phyloP scores from a whole-genome alignment of 1,140 invertebrate genomes.

The Amyelois transitella region DNA sequence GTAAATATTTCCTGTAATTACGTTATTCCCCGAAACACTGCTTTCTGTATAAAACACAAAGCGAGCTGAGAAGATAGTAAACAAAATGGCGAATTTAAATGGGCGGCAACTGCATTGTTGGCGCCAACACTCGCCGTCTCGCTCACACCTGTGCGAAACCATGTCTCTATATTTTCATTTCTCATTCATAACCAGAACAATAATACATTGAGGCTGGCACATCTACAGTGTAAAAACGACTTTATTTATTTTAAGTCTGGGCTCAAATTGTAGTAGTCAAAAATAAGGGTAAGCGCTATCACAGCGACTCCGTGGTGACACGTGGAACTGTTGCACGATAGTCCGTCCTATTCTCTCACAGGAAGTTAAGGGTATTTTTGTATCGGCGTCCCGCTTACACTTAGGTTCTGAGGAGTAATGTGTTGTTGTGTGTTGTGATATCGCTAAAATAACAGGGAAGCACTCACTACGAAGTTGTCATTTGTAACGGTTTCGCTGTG shows the following conservation, averaged over 20 bases:
- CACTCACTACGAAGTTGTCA: constrained; percentile 72
- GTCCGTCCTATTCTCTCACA: constrained; percentile 41
- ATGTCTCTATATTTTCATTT: constrained; percentile 55
- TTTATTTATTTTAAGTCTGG: constrained; percentile 23
- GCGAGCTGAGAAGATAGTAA: constrained; percentile 55
- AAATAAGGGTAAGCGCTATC: constrained; percentile 21
- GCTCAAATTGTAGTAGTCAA: constrained; percentile 15
- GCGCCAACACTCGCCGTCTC: constrained; percentile 35
- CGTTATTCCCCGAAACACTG: constrained; percentile 60
- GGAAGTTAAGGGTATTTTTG: constrained; percentile 45
- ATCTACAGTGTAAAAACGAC: constrained; percentile 11
- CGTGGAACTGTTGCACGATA: constrained; percentile 63
- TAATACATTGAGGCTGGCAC: constrained; percentile 30
- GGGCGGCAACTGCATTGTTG: constrained; percentile 68
- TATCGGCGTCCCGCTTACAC: constrained; percentile 47
- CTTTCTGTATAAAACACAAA: constrained; percentile 43
- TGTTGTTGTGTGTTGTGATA: constrained; percentile 74
- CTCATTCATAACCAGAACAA: constrained; percentile 37
- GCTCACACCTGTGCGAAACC: constrained; percentile 37
- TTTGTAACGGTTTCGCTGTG: constrained; percentile 67
- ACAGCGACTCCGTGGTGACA: constrained; percentile 30
- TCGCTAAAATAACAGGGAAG: constrained; percentile 74
- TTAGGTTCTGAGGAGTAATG: constrained; percentile 67
- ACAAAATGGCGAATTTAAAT: constrained; percentile 74
- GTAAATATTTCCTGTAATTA: constrained; percentile 67